These are phyloP conservation scores for Heliconius charithonia DNA, from an alignment of 2,888 invertebrate species.

Conservation along the genomic window DNA sequence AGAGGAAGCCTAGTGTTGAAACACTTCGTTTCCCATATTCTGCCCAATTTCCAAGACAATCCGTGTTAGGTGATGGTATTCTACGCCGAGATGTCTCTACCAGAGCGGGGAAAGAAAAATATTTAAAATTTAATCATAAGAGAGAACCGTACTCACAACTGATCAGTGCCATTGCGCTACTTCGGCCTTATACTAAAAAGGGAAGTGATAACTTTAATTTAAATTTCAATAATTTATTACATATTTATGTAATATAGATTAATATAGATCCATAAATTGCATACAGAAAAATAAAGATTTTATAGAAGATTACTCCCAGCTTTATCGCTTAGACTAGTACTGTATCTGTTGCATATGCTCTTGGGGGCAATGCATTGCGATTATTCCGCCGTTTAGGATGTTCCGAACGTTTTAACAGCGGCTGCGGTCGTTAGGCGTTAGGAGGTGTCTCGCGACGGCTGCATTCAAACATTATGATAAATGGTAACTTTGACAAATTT, in stretches of 20 bases:
- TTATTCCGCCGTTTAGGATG: conserved; percentile 71
- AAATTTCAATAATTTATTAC: background rate
- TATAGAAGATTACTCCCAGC: background rate
- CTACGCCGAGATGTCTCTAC: background rate
- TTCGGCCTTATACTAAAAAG: no score
- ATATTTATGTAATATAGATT: no score
- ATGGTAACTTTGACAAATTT: conserved; percentile 37
- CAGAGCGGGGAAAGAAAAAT: background rate
- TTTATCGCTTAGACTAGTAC: conserved; percentile 22
- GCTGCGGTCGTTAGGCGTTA: conserved; percentile 63
- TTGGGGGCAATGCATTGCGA: conserved; percentile 66
- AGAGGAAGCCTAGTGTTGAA: no score
- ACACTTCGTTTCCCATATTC: no score
- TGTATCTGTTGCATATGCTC: conserved; percentile 54
- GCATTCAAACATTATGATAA: conserved; percentile 46
- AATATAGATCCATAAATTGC: background rate
- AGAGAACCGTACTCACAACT: no score
- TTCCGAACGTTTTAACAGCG: conserved; percentile 61
- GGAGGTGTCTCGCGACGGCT: conserved; percentile 57
- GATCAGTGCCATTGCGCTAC: no score
- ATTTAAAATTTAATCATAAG: no score
- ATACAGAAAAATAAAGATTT: background rate
- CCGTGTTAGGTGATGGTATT: background rate
- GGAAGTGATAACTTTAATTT: no score
- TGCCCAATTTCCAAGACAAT: no score